These are phyloP conservation scores for Sebastes wilsoni DNA, from an alignment of 2,797 vertebrate species.

Conservation along the genomic window DNA sequence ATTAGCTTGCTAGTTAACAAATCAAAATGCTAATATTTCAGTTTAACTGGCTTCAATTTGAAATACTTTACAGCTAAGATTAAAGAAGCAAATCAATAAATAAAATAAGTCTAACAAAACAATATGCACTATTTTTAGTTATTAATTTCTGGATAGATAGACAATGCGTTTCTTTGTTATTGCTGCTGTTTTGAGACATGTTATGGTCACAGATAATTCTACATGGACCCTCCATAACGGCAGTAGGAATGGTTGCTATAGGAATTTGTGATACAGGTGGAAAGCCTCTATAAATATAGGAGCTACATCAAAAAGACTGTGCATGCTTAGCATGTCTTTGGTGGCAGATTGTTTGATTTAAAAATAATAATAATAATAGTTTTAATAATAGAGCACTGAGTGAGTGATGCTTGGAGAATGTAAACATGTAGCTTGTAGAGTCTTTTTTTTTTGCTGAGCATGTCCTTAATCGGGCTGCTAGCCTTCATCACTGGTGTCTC, in stretches of 20 bases:
- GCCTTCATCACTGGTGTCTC: constrained; percentile 49
- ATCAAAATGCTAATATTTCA: not conserved
- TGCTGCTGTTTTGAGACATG: not conserved
- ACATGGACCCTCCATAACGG: not conserved
- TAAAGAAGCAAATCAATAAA: not conserved
- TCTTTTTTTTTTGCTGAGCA: constrained; percentile 9
- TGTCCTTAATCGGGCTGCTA: constrained; percentile 49
- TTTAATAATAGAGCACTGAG: constrained; percentile 43
- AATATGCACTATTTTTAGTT: not conserved
- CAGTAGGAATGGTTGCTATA: not conserved
- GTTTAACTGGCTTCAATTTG: not conserved
- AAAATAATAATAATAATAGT: not conserved
- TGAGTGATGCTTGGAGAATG: constrained; percentile 35
- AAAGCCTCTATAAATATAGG: not conserved
- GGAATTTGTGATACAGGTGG: not conserved
- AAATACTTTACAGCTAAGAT: not conserved
- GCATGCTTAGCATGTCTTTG: constrained; percentile 13
- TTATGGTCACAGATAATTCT: not conserved
- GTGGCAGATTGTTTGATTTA: constrained; percentile 11
- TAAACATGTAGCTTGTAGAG: constrained; percentile 31
- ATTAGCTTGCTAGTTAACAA: not conserved
- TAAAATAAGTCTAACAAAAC: not conserved
- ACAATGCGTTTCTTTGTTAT: not conserved
- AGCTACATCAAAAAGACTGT: not conserved
- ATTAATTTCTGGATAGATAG: not conserved